Conservation (phyloP, 2,113 vertebrate genomes). For the Percopsis transmontana region DNA sequence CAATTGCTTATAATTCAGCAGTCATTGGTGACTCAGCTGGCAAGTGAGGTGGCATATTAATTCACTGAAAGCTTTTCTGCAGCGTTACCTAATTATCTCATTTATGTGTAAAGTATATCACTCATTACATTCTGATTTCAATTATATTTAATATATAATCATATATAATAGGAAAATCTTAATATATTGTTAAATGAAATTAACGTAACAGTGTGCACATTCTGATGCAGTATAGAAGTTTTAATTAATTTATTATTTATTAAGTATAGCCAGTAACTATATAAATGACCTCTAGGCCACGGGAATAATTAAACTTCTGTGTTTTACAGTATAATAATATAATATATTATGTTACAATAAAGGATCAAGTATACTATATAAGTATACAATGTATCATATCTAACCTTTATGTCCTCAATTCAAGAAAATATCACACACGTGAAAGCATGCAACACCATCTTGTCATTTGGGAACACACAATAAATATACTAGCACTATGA, state of each 20-base stretch:
- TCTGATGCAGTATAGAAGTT: neutral
- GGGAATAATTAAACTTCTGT: neutral
- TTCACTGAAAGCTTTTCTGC: slow-evolving; percentile 36
- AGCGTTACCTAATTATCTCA: slow-evolving; percentile 55
- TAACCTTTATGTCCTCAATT: too few relatives aligned
- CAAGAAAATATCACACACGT: neutral
- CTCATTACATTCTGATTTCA: slow-evolving; percentile 58
- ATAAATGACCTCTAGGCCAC: neutral
- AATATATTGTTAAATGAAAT: slow-evolving; percentile 27
- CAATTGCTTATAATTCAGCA: slow-evolving; percentile 58
- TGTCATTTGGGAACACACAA: slow-evolving; percentile 15
- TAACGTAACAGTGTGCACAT: too few relatives aligned
- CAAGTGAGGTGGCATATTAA: slow-evolving; percentile 42
- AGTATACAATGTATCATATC: neutral
- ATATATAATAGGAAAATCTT: slow-evolving; percentile 31
- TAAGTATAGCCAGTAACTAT: neutral
- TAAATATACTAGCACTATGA: slow-evolving; percentile 1
- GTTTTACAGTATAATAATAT: slow-evolving; percentile 12
- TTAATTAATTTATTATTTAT: too few relatives aligned
- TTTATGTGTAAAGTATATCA: slow-evolving; percentile 58
- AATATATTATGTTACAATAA: neutral
- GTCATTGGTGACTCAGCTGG: slow-evolving; percentile 46
- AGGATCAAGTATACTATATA: neutral
- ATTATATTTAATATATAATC: slow-evolving; percentile 53
- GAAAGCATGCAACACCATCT: neutral